A percentile compares a stretch with the other conserved stretches of the same genome.
Conservation (phyloP, 2,888 invertebrate genomes). For the Idaea biselata region DNA sequence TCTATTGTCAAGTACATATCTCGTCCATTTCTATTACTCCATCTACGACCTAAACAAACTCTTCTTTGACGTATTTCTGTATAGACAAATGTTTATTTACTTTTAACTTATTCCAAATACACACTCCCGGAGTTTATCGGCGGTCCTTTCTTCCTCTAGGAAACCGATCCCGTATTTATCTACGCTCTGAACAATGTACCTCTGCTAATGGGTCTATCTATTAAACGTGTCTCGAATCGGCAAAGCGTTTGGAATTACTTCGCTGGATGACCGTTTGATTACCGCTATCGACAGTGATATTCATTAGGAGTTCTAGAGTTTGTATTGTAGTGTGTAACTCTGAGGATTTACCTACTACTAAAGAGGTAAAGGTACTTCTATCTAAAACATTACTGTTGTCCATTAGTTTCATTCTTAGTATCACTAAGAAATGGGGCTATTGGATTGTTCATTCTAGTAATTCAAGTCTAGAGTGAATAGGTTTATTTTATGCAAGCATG, state of each 20-base stretch:
- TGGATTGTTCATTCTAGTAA: background rate
- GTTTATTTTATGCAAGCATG: no score
- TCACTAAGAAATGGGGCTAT: background rate
- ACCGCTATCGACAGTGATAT: conserved; percentile 14
- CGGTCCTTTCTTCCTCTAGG: conserved; percentile 1
- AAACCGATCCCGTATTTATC: conserved; percentile 23
- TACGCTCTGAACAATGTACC: conserved; percentile 17
- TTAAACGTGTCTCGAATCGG: conserved; percentile 61
- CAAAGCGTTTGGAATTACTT: conserved; percentile 57
- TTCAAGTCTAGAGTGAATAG: background rate
- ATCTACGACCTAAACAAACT: no score
- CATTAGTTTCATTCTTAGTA: background rate
- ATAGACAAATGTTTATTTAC: conserved; percentile 11
- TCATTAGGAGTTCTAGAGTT: background rate
- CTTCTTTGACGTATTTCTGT: background rate
- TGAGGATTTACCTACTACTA: background rate
- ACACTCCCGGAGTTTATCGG: background rate
- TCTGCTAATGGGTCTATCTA: conserved; percentile 65
- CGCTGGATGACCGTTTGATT: conserved; percentile 52
- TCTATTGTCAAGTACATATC: no score
- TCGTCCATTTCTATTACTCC: no score
- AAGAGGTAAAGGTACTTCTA: background rate
- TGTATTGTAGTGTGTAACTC: background rate
- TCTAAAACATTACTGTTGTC: background rate
- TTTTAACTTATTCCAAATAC: conserved; percentile 2